Evolutionary conservation across 2,888 invertebrate genomes (phyloP), one percentile per base, ranked within the genome.

Genomic region (Cryptus viduatorius): DNA sequence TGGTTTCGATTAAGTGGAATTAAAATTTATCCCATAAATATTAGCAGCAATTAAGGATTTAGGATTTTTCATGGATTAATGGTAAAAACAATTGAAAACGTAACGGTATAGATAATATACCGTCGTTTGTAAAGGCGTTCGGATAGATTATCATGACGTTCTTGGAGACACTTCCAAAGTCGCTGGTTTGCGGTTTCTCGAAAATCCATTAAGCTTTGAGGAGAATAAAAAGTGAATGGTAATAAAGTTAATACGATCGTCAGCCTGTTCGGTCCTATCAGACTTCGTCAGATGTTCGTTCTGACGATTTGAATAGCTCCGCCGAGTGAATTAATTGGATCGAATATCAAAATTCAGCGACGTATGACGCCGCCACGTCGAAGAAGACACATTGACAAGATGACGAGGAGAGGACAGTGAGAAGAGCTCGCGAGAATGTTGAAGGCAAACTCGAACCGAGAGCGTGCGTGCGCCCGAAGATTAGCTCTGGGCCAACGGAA

Each of bases 281-380:
- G 44, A 19, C 65, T 31, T 48, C 64, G 46, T 31, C 71, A 29
- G 59, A 67, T 67, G 50, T n/a, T 42, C 56, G 67, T 75, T 61
- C 16, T 16, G 50, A 73, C 68, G 59, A 68, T 67, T 73, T 78
- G 61, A 73, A 82, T 59, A 53, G 71, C n/a, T 71, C 24, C 48
- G 44, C 16, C 65, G 82, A 72, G 48, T 48, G 73, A 78, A 78
- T 82, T 82, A 82, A 82, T 78, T 82, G 82, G 73, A 73, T 68
- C 73, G 78, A 61, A 68, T 73, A 73, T 78, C 24, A 68, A 68
- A 78, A 78, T 68, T 73, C 82, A 78, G 48, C 59, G 67, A 65
- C 50, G 73, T 16, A 67, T 48, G 61, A 73, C 46, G 16, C 19
- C 79, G 71, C 56, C 19, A 19, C 56, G 82, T 67, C 67, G 68